Evolutionary conservation across 2,888 invertebrate genomes (phyloP).

Genomic region (Drosophila lutescens): DNA sequence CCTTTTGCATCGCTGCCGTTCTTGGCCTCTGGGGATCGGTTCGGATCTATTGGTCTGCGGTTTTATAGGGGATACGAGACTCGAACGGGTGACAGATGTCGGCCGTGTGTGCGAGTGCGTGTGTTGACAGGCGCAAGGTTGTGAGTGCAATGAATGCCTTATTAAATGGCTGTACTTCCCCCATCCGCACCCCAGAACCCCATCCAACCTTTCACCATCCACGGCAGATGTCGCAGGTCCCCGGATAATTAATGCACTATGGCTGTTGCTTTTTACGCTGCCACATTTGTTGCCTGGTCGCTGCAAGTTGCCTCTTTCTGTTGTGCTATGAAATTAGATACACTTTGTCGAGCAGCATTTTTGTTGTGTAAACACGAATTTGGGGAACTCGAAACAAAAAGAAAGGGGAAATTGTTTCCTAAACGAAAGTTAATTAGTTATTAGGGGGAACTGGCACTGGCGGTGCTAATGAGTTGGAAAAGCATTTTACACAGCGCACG

Average conservation of each 20-base stretch:
- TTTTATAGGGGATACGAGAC: slow-evolving; percentile 60
- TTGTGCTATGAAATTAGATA: slow-evolving; percentile 72
- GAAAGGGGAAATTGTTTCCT: slow-evolving; percentile 56
- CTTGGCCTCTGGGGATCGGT: slow-evolving; percentile 16
- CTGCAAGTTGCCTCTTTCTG: slow-evolving; percentile 35
- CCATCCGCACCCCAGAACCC: slow-evolving; percentile 5
- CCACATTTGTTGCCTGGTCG: slow-evolving; percentile 50
- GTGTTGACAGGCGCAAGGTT: slow-evolving; percentile 73
- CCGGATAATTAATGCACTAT: slow-evolving; percentile 76
- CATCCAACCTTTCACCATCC: slow-evolving; percentile 1
- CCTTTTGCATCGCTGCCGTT: slow-evolving; percentile 20
- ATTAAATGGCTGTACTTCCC: slow-evolving; percentile 69
- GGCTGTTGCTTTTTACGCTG: slow-evolving; percentile 68
- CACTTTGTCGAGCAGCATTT: slow-evolving; percentile 67
- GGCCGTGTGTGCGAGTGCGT: slow-evolving; percentile 35
- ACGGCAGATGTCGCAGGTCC: slow-evolving; percentile 62
- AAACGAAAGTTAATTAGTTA: slow-evolving; percentile 71
- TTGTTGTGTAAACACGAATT: slow-evolving; percentile 67
- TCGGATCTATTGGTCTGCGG: slow-evolving; percentile 53
- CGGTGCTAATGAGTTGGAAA: slow-evolving; percentile 72
- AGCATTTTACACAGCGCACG: slow-evolving; percentile 55
- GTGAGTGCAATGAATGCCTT: slow-evolving; percentile 77
- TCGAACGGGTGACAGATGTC: slow-evolving; percentile 74
- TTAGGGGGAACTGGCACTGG: slow-evolving; percentile 31
- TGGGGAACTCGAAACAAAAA: slow-evolving; percentile 36